Evolutionary conservation across 2,797 vertebrate genomes (phyloP).

Genomic region (Acipenser ruthenus): DNA sequence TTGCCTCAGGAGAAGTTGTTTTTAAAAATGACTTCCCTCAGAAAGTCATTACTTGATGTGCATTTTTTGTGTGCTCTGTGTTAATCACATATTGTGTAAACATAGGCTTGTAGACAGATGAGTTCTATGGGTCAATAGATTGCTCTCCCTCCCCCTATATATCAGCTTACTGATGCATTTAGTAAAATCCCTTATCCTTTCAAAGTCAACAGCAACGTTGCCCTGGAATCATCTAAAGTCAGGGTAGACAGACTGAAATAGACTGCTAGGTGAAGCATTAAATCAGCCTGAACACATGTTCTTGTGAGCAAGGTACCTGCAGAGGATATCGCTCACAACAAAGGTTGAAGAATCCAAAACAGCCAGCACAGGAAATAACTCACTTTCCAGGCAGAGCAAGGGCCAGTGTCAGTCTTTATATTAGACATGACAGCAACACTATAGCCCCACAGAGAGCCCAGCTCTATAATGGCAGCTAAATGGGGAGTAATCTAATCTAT

Average conservation of each 20-base stretch:
- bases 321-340: too few relatives aligned
- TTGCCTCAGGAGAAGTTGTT: slow-evolving; percentile 1
- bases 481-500: too few relatives aligned
- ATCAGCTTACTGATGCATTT: not conserved
- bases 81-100: not conserved
- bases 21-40: not conserved
- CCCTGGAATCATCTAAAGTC: not conserved
- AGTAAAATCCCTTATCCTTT: not conserved
- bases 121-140: not conserved
- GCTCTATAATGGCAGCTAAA: too few relatives aligned
- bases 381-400: too few relatives aligned
- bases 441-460: too few relatives aligned
- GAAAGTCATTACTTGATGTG: not conserved
- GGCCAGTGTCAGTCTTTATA: too few relatives aligned
- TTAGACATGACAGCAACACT: too few relatives aligned
- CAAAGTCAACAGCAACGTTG: not conserved
- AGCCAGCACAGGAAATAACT: too few relatives aligned
- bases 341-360: too few relatives aligned
- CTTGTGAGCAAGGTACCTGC: too few relatives aligned
- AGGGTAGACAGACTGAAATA: not conserved
- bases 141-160: not conserved
- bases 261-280: not conserved
- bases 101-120: not conserved
- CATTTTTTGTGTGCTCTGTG: not conserved
- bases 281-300: not conserved